Percentiles rank a stretch among this genome's conserved stretches.
phyloP scores from a whole-genome alignment of 1,140 invertebrate species.

The Artemia franciscana region DNA sequence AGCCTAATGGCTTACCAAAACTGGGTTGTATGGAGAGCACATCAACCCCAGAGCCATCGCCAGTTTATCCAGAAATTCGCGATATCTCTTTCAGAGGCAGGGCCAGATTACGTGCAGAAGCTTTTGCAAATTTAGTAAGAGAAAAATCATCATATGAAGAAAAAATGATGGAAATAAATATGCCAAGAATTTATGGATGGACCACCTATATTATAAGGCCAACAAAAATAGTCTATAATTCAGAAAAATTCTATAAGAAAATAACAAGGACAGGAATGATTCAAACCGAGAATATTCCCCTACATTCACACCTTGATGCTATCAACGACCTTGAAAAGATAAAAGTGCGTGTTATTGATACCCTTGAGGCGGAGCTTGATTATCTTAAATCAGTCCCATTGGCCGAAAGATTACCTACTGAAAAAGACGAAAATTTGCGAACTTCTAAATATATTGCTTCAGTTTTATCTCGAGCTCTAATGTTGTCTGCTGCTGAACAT shows the following conservation, averaged over 20 bases:
- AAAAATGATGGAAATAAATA: constrained; percentile 51
- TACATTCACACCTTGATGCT: background rate
- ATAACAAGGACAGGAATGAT: constrained; percentile 40
- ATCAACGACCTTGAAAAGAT: background rate
- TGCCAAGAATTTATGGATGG: constrained; percentile 54
- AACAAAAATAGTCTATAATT: constrained; percentile 34
- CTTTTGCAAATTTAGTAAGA: background rate
- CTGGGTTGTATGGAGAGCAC: no score
- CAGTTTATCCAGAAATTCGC: background rate
- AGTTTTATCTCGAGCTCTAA: background rate
- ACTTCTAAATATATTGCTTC: background rate
- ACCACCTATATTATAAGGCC: constrained; percentile 33
- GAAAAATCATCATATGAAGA: constrained; percentile 40
- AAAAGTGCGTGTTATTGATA: background rate
- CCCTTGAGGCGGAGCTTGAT: background rate
- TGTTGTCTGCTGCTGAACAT: background rate
- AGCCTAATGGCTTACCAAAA: no score
- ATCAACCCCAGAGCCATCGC: no score
- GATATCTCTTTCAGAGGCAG: background rate
- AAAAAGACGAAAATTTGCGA: background rate
- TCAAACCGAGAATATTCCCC: background rate
- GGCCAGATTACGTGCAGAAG: background rate
- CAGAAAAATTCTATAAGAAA: constrained; percentile 35
- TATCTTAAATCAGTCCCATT: background rate
- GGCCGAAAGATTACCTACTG: no score